Percentiles rank a stretch among this genome's conserved stretches.
Conservation (phyloP, 2,797 vertebrate species). For the Ispidina picta region DNA sequence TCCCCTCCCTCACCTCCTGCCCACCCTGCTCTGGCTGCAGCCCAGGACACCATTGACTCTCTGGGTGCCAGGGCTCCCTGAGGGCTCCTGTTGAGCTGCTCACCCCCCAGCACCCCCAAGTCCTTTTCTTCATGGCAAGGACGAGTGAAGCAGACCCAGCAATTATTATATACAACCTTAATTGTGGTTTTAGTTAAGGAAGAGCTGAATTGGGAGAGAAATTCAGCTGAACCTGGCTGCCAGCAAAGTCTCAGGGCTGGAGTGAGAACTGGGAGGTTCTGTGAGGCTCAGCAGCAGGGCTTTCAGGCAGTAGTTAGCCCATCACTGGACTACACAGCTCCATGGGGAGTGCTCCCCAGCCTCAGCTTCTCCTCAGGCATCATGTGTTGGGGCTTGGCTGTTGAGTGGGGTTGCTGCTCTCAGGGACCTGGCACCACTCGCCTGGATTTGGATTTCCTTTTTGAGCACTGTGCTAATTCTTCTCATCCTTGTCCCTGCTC, state of each 20-base stretch:
- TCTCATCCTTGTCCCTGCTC: background rate
- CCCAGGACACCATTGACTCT: too few relatives aligned
- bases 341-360: fast-evolving
- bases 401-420: background rate
- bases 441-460: background rate
- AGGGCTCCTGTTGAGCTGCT: too few relatives aligned
- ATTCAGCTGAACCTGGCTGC: background rate
- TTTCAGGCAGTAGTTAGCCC: background rate
- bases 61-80: too few relatives aligned
- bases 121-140: background rate
- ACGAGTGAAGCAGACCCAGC: background rate
- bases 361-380: background rate
- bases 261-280: background rate
- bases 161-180: background rate
- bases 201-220: background rate
- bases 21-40: too few relatives aligned
- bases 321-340: background rate
- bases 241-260: background rate
- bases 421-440: background rate
- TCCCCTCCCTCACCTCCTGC: too few relatives aligned
- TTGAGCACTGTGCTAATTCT: background rate
- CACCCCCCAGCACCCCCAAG: too few relatives aligned
- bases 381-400: background rate
- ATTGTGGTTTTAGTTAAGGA: background rate
- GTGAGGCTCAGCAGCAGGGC: background rate